Base-by-base conservation (phyloP, 2,113 vertebrate species). In the Ciconia boyciana region DNA sequence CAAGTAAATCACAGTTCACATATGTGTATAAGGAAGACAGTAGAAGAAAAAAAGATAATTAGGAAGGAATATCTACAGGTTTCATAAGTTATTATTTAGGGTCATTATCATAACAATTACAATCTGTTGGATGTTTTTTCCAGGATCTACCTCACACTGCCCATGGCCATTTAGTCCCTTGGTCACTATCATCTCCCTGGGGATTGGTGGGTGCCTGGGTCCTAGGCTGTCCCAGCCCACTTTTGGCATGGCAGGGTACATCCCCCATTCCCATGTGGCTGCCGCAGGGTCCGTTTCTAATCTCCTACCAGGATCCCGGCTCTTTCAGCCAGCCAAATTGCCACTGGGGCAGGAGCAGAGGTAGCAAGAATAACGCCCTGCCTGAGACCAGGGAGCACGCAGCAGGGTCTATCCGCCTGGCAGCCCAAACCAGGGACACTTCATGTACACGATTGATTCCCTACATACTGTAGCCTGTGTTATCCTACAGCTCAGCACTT, bases 381-480 rank as follows among this genome's bases (percentile, higher is more conserved):
- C 16, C 54, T 0, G 0, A 55, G n/a, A 11, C 7, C 0, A 6
- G 41, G 52, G 0, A 24, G 66, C 31, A 11, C 6, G 2, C 18
- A 17, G 29, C 19, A 32, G 54, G 13, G 31, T n/a, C 29, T 25
- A 20, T 14, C 32, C 0, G 0, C 4, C 13, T 9, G 22, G 16
- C 48, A 66, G 26, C 48, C 46, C 57, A 41, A 31, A 31, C 7
- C 9, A 6, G 0, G 1, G 49, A 55, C 22, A 13, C 34, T 10
- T 41, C 17, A n/a, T 11, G 29, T 41, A 25, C 1, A 0, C 0
- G 2, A 24, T 1, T 13, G 9, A 65, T 12, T 46, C 39, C 31
- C 44, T 22, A 14, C 4, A 14, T 55, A 9, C n/a, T 52, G 0
- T 1, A 79, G 76, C 36, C 43, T 60, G 39, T 5, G 2, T 17